Base-by-base conservation (phyloP, 2,113 vertebrate genomes). In the Salvelinus namaycush region DNA sequence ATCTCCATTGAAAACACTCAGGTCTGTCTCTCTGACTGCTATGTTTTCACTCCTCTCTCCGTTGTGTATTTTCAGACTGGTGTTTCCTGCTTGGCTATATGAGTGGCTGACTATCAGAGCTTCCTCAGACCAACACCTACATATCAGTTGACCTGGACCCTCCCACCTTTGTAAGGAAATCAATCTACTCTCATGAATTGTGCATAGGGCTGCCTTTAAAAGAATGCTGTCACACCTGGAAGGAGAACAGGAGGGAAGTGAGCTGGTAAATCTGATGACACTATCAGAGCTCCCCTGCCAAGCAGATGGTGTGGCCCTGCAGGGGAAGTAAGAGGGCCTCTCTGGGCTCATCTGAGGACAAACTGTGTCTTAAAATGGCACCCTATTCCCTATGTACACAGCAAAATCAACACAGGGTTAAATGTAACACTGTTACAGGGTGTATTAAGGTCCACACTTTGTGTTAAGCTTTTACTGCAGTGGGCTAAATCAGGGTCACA, bases 121-220 rank as follows among this genome's bases (percentile, higher is more conserved):
- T 81, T 78, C 72, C 69, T 34, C 29, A 44, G 39, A 44, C 39
- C 9, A 44, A 44, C 39, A 11, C 39, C 9, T 44, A 11, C 8
- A 44, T 44, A 44, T 44, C 39, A 44, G 9, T 44, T 44, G 39
- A 9, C 39, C 39, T 44, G 39, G 39, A 44, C 12, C 2, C 16
- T 22, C 34, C 7, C 51, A 0, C 24, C 51, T 5, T 14, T 76
- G 49, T 75, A n/a, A 44, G 39, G 72, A 76, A 76, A 73, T 89
- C 83, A 12, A 78, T 84, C 87, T 85, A 39, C 76, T 74, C 81
- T 87, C 80, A 87, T 89, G 72, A 88, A 86, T 86, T 83, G 59
- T 84, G 70, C 13, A 84, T 87, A 84, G 70, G 27, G 44, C 73
- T 18, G 59, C 54, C 78, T 79, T 13, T 75, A 83, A 82, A 82